phyloP scores from a whole-genome alignment of 1,140 invertebrate species.

The Eulimnadia texana region DNA sequence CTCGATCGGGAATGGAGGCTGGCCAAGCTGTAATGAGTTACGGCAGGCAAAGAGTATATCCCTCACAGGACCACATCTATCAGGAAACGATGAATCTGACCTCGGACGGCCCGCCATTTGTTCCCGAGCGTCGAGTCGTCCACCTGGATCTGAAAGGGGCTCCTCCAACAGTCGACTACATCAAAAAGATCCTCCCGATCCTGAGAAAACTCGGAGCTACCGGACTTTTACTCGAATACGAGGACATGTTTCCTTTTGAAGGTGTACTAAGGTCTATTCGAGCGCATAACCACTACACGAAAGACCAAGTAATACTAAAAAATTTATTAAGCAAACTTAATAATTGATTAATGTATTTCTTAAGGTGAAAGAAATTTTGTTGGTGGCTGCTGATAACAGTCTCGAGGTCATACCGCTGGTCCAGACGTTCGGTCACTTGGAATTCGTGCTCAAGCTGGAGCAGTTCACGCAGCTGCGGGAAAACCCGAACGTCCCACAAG shows the following conservation, averaged over 20 bases:
- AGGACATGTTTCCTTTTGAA: constrained; percentile 38
- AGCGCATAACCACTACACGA: constrained; percentile 36
- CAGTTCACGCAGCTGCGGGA: constrained; percentile 37
- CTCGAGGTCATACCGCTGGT: constrained; percentile 38
- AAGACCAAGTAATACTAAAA: constrained; percentile 30
- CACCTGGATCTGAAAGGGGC: constrained; percentile 86
- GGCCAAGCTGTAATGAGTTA: not conserved
- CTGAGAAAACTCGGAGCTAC: constrained; percentile 48
- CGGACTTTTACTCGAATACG: constrained; percentile 36
- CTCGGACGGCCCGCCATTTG: not conserved
- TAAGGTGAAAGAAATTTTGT: constrained; percentile 19
- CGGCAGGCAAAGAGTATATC: not conserved
- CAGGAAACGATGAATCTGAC: not conserved
- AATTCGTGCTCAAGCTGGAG: constrained; percentile 40
- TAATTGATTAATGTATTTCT: not conserved
- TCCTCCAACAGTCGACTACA: constrained; percentile 55
- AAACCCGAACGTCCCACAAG: constrained; percentile 35
- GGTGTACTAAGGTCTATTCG: constrained; percentile 36
- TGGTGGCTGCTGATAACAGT: constrained; percentile 28
- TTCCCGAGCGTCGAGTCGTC: constrained; percentile 12
- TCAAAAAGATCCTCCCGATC: constrained; percentile 55
- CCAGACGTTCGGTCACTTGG: constrained; percentile 42
- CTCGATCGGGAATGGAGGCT: no score
- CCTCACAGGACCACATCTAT: not conserved
- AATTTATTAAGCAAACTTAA: constrained; percentile 24